phyloP scores from a whole-genome alignment of 2,113 vertebrate genomes.

The Syngnathoides biaculeatus region DNA sequence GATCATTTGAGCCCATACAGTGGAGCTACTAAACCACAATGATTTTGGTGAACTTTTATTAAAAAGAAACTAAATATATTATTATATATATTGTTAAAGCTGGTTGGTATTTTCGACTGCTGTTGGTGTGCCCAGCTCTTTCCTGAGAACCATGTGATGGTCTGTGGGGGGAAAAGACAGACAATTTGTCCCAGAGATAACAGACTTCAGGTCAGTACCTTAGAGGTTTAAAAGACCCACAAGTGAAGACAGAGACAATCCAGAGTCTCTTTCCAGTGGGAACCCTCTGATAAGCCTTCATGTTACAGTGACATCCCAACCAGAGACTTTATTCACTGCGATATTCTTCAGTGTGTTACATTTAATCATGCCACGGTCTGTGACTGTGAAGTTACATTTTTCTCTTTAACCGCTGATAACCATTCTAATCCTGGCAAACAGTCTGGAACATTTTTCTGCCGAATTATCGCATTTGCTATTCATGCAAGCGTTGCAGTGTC shows the following conservation, averaged over 20 bases:
- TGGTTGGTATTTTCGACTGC: neutral
- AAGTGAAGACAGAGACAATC: slow-evolving; percentile 44
- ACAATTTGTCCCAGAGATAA: slow-evolving; percentile 13
- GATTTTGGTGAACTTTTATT: neutral
- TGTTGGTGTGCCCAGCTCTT: neutral
- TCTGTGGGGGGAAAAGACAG: slow-evolving; percentile 5
- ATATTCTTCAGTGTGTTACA: slow-evolving; percentile 35
- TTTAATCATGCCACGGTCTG: slow-evolving; percentile 30
- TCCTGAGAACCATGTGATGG: neutral
- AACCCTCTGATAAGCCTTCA: slow-evolving; percentile 19
- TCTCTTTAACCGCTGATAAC: slow-evolving; percentile 27
- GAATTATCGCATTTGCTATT: slow-evolving; percentile 54
- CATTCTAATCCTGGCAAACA: slow-evolving; percentile 19
- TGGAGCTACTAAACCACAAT: neutral
- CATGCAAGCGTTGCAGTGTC: slow-evolving; percentile 14
- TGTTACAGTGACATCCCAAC: slow-evolving; percentile 36
- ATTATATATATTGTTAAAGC: too few species aligned
- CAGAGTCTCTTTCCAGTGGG: slow-evolving; percentile 28
- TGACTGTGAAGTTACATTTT: slow-evolving; percentile 22
- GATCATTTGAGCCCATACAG: too few species aligned
- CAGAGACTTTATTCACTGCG: slow-evolving; percentile 25
- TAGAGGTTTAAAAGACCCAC: slow-evolving; percentile 27
- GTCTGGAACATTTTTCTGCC: slow-evolving; percentile 32
- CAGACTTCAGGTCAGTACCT: slow-evolving; percentile 38
- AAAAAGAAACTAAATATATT: neutral